Evolutionary conservation across 2,888 invertebrate genomes (phyloP).

Genomic region (Campaea margaritaria): DNA sequence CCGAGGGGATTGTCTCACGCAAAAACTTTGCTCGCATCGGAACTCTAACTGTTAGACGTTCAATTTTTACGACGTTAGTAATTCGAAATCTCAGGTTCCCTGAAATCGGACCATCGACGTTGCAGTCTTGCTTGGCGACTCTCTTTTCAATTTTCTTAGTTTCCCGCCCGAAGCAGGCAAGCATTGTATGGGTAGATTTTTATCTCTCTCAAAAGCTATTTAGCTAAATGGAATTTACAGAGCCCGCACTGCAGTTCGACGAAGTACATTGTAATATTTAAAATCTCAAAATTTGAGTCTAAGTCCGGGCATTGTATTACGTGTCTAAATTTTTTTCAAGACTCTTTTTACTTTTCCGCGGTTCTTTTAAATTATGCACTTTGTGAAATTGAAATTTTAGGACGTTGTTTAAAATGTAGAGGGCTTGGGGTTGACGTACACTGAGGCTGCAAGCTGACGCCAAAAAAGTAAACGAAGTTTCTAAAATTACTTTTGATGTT

Average conservation of each 20-base stretch:
- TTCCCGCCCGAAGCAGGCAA: conserved; percentile 77
- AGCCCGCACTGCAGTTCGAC: conserved; percentile 84
- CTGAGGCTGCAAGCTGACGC: conserved; percentile 2
- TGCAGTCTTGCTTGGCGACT: conserved; percentile 80
- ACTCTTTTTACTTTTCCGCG: conserved; percentile 59
- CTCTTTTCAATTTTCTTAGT: conserved; percentile 85
- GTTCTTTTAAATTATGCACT: conserved; percentile 71
- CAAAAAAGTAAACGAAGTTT: conserved; percentile 1
- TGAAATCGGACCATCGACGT: conserved; percentile 80
- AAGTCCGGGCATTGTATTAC: conserved; percentile 75
- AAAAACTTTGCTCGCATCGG: conserved; percentile 69
- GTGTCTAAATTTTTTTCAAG: conserved; percentile 70
- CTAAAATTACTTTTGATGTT: too few species aligned
- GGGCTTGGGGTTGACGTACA: conserved; percentile 26
- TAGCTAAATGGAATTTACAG: conserved; percentile 85
- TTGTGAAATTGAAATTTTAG: conserved; percentile 65
- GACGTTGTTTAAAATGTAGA: conserved; percentile 47
- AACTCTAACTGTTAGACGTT: conserved; percentile 70
- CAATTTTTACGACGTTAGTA: conserved; percentile 77
- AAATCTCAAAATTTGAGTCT: conserved; percentile 82
- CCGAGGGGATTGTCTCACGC: conserved; percentile 72
- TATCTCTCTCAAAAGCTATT: conserved; percentile 84
- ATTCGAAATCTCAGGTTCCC: conserved; percentile 78
- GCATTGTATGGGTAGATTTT: conserved; percentile 84
- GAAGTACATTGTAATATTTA: conserved; percentile 84